Base-by-base conservation (phyloP, 2,113 vertebrate genomes). In the Raphicerus campestris region DNA sequence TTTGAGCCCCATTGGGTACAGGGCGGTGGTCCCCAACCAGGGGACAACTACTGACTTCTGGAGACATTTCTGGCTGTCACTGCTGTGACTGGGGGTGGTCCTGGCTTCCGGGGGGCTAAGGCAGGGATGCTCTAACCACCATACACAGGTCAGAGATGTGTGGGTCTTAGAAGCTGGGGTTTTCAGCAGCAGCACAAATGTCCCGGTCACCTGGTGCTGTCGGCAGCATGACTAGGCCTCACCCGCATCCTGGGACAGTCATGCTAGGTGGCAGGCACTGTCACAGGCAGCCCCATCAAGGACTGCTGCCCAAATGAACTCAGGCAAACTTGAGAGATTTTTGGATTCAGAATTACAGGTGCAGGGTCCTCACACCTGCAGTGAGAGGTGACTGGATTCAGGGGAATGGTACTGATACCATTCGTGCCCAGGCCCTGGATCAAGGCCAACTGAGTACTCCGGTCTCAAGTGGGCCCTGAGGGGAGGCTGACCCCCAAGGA, bases 181-280 rank as follows among this genome's bases (percentile, higher is more conserved):
- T 42, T 42, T 42, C 39, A 42, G 39, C 39, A 42, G 39, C 39
- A 42, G 39, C 39, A 42, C 39, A 42, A 42, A 42, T 42, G 39
- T 42, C 39, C 39, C 39, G 39, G 39, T 42, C 39, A 42, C 39
- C 39, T 42, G 3, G 39, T 42, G 39, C 39, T 5, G 39, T 42
- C 5, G 39, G 39, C 39, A 42, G 39, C 39, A 42, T 42, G 39
- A 42, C 3, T 42, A 42, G 39, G 39, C 39, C 39, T 42, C 39
- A 42, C 28, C 11, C 6, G 2, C 26, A 24, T 42, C 83, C 5
- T 3, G 10, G 26, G n/a, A 17, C 2, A 0, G 47, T 39, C 28
- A 53, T 16, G 2, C 2, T 0, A 3, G 45, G 30, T 1, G 3
- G 28, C 0, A 3, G 42, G 82, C 26, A 42, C 22, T 14, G 39